phyloP scores from a whole-genome alignment of 2,113 vertebrate species.

The Aptenodytes forsteri region DNA sequence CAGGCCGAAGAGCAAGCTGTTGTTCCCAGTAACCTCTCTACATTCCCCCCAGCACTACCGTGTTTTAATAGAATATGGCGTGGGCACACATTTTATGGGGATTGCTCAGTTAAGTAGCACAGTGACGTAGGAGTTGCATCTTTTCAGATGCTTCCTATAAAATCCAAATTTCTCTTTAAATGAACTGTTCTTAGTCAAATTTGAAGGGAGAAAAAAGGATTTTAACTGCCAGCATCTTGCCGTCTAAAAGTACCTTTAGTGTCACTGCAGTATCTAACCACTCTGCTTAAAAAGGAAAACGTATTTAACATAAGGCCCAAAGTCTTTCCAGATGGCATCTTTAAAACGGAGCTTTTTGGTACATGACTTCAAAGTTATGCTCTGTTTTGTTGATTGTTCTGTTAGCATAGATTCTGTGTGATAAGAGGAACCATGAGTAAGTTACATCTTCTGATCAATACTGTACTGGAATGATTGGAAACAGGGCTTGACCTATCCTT shows the following conservation, averaged over 20 bases:
- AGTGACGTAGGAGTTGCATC: rapidly evolving
- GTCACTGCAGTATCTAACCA: not conserved
- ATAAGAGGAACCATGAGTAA: not conserved
- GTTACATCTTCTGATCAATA: rapidly evolving
- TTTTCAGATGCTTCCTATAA: not conserved
- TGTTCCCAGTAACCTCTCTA: rapidly evolving
- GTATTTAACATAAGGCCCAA: rapidly evolving
- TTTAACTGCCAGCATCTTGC: not conserved
- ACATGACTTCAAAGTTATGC: not conserved
- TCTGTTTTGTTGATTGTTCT: not conserved
- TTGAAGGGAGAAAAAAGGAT: not conserved
- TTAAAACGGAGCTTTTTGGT: not conserved
- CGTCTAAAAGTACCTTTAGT: not conserved
- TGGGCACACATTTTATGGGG: rapidly evolving
- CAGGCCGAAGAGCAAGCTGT: not conserved
- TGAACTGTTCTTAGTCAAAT: not conserved
- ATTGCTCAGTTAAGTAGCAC: rapidly evolving
- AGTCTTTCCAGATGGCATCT: not conserved
- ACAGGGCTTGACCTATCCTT: not conserved
- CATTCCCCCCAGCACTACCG: rapidly evolving
- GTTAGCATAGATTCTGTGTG: not conserved
- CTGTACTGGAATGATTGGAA: not conserved
- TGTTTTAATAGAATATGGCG: rapidly evolving
- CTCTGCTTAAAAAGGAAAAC: not conserved
- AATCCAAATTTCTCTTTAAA: not conserved